phyloP scores from a whole-genome alignment of 2,797 vertebrate genomes.

The Chrosomus eos region DNA sequence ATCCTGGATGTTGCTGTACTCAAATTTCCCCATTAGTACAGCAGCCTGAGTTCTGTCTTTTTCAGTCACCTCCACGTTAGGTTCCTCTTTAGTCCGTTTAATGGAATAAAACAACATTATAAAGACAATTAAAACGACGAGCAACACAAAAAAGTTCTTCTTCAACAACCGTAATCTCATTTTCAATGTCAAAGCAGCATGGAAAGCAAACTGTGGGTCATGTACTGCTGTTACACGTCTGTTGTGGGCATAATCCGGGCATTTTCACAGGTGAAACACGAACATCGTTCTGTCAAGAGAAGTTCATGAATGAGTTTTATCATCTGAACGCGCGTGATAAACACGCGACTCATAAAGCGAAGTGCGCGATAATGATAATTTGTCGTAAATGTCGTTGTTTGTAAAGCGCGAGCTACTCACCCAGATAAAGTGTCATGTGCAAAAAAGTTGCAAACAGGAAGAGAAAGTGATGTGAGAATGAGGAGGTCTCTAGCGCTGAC shows the following conservation, averaged over 20 bases:
- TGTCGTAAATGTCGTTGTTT: neutral
- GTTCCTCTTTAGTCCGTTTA: slow-evolving; percentile 53
- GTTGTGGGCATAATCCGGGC: neutral
- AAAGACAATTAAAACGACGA: slow-evolving; percentile 63
- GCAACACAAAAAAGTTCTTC: slow-evolving; percentile 69
- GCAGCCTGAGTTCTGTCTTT: neutral
- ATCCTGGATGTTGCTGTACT: slow-evolving; percentile 61
- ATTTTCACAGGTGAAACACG: slow-evolving; percentile 10
- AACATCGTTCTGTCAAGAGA: slow-evolving; percentile 31
- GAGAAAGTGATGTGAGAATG: slow-evolving; percentile 58
- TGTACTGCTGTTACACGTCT: slow-evolving; percentile 8
- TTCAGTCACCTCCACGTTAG: neutral
- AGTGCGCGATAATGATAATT: neutral
- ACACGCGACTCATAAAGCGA: neutral
- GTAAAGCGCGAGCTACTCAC: slow-evolving; percentile 57
- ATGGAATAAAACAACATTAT: slow-evolving; percentile 66
- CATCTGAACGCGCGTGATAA: neutral
- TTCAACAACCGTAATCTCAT: slow-evolving; percentile 77
- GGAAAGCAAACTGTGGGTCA: neutral
- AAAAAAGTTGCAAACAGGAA: slow-evolving; percentile 70
- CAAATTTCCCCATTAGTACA: slow-evolving; percentile 59
- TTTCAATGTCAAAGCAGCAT: slow-evolving; percentile 42
- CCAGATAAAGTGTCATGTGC: slow-evolving; percentile 57
- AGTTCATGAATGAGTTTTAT: slow-evolving; percentile 3
- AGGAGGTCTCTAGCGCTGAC: slow-evolving; percentile 74